Evolutionary conservation across 2,797 vertebrate genomes (phyloP).

Genomic region (Rhyacichthys aspro): DNA sequence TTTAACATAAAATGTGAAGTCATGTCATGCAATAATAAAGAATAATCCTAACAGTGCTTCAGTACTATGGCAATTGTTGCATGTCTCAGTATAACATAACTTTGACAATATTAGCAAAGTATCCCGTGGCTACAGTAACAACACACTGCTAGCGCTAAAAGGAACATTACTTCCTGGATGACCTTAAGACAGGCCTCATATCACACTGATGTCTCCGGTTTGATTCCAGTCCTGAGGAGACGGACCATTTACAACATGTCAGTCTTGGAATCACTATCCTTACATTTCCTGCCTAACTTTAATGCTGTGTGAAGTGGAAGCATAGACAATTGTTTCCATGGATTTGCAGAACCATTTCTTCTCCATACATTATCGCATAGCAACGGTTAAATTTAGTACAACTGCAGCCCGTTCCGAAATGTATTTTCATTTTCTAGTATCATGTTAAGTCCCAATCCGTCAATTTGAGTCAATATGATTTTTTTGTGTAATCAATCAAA

Average conservation of each 20-base stretch:
- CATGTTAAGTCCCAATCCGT: background rate
- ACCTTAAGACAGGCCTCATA: background rate
- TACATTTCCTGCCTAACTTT: background rate
- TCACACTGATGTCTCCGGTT: background rate
- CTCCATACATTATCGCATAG: too few species aligned
- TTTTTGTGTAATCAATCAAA: conserved; percentile 8
- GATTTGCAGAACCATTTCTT: background rate
- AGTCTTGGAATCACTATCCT: conserved; percentile 1
- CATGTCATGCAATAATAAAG: too few species aligned
- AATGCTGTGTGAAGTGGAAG: background rate
- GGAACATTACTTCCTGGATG: background rate
- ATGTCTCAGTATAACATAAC: background rate
- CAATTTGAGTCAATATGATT: background rate
- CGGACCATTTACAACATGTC: conserved; percentile 2
- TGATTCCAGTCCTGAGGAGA: background rate
- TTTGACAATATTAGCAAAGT: background rate
- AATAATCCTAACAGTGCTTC: background rate
- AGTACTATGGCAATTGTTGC: background rate
- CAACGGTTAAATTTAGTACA: too few species aligned
- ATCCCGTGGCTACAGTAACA: background rate
- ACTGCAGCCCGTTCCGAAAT: too few species aligned
- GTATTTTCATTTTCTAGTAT: too few species aligned
- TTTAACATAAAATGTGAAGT: too few species aligned
- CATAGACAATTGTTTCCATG: background rate
- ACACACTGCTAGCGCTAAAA: background rate